Base-by-base conservation (phyloP, 1,140 invertebrate species). In the Chironomus striatipennis region DNA sequence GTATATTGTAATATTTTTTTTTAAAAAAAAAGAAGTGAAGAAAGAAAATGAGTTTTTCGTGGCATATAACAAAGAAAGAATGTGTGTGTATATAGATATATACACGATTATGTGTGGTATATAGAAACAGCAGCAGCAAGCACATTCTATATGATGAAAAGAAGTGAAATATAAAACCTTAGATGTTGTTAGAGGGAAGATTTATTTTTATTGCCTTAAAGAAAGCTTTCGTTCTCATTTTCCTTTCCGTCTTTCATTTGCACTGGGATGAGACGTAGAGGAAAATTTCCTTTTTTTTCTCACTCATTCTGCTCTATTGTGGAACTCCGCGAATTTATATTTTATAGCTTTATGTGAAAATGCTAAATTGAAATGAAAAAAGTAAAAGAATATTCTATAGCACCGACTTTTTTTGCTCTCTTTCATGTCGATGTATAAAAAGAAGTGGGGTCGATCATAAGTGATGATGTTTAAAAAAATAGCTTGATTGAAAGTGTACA, bases 161-260 rank as follows among this genome's bases (percentile, higher is more conserved):
- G 47, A 57, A 57, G 47, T 57, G 47, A 70, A 70, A 70, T 21
- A 70, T 70, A 70, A 70, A 70, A 70, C 65, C 65, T 20, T 70
- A 21, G 65, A 18, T 70, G 17, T 70, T 70, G 17, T 70, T 70
- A 70, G 20, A 70, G 20, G 17, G 10, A 70, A 70, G 65, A 70
- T 70, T 70, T 70, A 70, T 70, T 70, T 70, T 70, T 70, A 70
- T 70, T 70, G 65, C 65, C 65, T 70, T 70, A 20, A 57, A 57
- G 47, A 57, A 57, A 57, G 47, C 47, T 34, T 34, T 34, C 24
- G 24, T 34, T 34, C 24, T 34, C 24, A 34, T 34, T 34, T 34
- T 34, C 24, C 24, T 34, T 34, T 34, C 24, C 24, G 24, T 34
- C 24, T 34, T 34, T 34, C 24, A 34, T 34, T 34, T 34, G 24